phyloP scores from a whole-genome alignment of 2,888 invertebrate genomes.

The Nemotelus nigrinus region DNA sequence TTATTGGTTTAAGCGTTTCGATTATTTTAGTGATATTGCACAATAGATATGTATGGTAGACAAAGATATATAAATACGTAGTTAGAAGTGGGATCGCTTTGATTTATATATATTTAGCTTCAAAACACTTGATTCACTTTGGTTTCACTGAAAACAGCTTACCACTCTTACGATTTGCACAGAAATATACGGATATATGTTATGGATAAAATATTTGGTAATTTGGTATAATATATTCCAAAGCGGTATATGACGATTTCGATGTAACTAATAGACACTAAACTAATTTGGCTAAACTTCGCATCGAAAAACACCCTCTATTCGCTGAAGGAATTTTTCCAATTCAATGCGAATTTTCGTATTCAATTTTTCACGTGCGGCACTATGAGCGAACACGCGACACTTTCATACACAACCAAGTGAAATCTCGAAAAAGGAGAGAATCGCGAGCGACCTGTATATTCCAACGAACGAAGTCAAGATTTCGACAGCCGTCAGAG shows the following conservation, averaged over 20 bases:
- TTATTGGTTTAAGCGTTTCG: constrained; percentile 29
- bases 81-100: constrained; percentile 31
- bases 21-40: constrained; percentile 30
- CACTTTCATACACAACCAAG: constrained; percentile 23
- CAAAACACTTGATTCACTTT: background rate
- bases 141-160: too few relatives aligned
- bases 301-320: background rate
- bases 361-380: constrained; percentile 22
- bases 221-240: constrained; percentile 4
- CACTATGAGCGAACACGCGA: constrained; percentile 30
- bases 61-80: constrained; percentile 30
- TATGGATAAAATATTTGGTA: too few relatives aligned
- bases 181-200: too few relatives aligned
- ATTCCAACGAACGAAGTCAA: background rate
- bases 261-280: background rate
- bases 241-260: constrained; percentile 3
- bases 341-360: constrained; percentile 30
- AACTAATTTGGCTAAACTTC: constrained; percentile 26
- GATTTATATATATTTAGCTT: constrained; percentile 10
- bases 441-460: background rate
- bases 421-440: background rate
- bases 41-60: constrained; percentile 40
- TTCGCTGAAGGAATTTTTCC: constrained; percentile 5
- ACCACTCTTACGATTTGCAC: too few relatives aligned
- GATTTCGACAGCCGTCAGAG: background rate